Evolutionary conservation across 2,888 invertebrate species (phyloP).

Genomic region (Heliconius ismenius): DNA sequence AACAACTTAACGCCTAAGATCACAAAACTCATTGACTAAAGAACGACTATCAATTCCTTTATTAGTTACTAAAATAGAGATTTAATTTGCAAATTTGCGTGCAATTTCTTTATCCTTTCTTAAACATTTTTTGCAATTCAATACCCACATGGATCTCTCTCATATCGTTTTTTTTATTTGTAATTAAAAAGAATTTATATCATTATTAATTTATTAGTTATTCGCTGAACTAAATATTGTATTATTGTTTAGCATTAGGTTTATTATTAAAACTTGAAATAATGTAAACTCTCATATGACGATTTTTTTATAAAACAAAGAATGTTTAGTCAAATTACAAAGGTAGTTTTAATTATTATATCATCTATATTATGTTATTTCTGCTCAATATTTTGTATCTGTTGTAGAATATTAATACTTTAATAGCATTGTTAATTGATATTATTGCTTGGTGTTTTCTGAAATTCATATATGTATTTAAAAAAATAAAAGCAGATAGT

Average conservation of each 20-base stretch:
- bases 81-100: constrained; percentile 3
- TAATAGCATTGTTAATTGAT: too few relatives aligned
- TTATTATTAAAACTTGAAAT: too few relatives aligned
- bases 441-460: too few relatives aligned
- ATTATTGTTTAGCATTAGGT: not conserved
- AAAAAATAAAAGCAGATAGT: too few relatives aligned
- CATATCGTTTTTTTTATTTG: not conserved
- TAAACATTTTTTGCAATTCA: not conserved
- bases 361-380: too few relatives aligned
- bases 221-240: not conserved
- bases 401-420: too few relatives aligned
- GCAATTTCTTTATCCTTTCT: not conserved
- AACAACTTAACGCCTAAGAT: constrained; percentile 54
- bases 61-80: constrained; percentile 51
- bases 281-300: not conserved
- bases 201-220: too few relatives aligned
- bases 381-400: too few relatives aligned
- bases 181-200: not conserved
- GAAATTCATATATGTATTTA: too few relatives aligned
- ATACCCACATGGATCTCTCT: not conserved
- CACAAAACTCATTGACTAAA: constrained; percentile 75
- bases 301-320: not conserved
- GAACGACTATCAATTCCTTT: constrained; percentile 72
- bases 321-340: not conserved
- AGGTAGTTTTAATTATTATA: not conserved